Evolutionary conservation across 2,888 invertebrate genomes (phyloP).

Genomic region (Lepas anatifera): DNA sequence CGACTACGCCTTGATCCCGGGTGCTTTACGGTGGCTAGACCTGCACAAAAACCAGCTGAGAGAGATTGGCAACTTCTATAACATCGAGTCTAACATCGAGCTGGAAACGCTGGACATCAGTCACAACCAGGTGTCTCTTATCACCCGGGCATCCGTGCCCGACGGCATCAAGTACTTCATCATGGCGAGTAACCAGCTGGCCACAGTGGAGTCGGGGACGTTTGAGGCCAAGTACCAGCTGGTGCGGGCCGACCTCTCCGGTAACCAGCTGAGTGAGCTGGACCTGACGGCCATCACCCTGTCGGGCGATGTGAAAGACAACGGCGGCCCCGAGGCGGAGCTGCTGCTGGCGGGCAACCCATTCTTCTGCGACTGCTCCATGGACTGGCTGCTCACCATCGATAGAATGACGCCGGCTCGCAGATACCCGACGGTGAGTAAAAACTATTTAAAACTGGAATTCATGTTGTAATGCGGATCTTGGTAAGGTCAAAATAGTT

Average conservation of each 20-base stretch:
- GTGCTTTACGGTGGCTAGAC: conserved; percentile 74
- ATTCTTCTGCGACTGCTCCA: conserved; percentile 86
- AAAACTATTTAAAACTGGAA: no score
- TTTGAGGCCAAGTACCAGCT: conserved; percentile 79
- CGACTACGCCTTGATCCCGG: conserved; percentile 73
- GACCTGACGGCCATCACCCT: conserved; percentile 77
- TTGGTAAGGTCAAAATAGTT: no score
- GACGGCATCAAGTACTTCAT: conserved; percentile 74
- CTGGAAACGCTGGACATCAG: conserved; percentile 80
- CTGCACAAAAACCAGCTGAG: conserved; percentile 73
- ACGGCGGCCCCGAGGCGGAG: conserved; percentile 49
- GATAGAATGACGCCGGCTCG: conserved; percentile 68
- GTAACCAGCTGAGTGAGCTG: conserved; percentile 79
- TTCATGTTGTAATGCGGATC: no score
- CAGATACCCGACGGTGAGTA: conserved; percentile 68
- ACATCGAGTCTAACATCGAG: conserved; percentile 45
- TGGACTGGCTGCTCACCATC: conserved; percentile 89
- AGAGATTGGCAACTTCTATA: conserved; percentile 48
- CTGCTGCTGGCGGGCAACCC: conserved; percentile 91
- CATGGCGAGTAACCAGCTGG: conserved; percentile 39
- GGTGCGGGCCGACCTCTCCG: conserved; percentile 80
- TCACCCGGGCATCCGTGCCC: conserved; percentile 54
- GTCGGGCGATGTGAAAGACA: conserved; percentile 56
- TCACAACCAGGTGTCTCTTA: conserved; percentile 62
- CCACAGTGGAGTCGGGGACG: conserved; percentile 65